These are phyloP conservation scores for Sebastes miniatus DNA, from an alignment of 2,797 vertebrate species.

Conservation along the genomic window DNA sequence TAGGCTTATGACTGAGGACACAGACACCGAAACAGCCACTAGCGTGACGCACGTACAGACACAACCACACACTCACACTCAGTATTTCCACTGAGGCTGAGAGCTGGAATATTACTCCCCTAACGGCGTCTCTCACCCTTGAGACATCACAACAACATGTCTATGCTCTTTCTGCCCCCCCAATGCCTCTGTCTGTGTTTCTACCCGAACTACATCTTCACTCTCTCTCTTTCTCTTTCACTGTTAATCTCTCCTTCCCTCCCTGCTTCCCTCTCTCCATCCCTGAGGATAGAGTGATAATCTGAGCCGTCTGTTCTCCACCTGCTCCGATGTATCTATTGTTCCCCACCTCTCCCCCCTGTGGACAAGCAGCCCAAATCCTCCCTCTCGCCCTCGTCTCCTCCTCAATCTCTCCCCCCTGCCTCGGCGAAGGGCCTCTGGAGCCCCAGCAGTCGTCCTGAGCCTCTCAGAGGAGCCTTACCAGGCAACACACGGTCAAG, in stretches of 20 bases:
- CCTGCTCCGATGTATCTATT: constrained; percentile 70
- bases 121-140: constrained; percentile 50
- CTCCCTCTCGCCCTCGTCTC: not conserved
- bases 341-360: constrained; percentile 54
- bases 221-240: constrained; percentile 32
- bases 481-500: constrained; percentile 60
- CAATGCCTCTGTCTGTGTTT: constrained; percentile 12
- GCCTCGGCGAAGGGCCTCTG: constrained; percentile 46
- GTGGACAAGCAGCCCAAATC: constrained; percentile 46
- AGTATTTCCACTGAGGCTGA: constrained; percentile 70
- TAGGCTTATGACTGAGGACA: not conserved
- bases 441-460: constrained; percentile 50
- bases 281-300: constrained; percentile 76
- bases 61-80: constrained; percentile 56
- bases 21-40: constrained; percentile 43
- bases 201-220: constrained; percentile 43
- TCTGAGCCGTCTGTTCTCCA: constrained; percentile 80
- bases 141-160: constrained; percentile 74
- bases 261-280: constrained; percentile 48
- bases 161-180: constrained; percentile 64
- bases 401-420: constrained; percentile 39
- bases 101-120: constrained; percentile 65
- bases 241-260: constrained; percentile 54
- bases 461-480: constrained; percentile 63
- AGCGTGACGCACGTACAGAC: constrained; percentile 45